Evolutionary conservation across 1,140 invertebrate species (phyloP), one percentile per base, ranked within the genome.

Genomic region (Drosophila pseudoobscura): DNA sequence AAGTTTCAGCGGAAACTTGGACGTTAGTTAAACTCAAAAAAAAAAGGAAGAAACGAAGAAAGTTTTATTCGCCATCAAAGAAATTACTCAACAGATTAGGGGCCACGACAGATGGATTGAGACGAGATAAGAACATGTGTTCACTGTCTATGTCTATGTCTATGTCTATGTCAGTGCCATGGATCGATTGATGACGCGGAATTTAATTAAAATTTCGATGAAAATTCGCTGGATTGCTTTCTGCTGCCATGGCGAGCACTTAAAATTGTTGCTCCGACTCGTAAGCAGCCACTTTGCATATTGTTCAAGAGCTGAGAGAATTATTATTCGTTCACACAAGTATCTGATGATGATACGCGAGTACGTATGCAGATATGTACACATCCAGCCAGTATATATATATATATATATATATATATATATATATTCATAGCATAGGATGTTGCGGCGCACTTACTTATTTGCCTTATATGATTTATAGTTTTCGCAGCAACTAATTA

Each of bases 401-500:
- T 4, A 22, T 41, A 58, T 43, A 29, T 45, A 47, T n/a, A 29
- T 56, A n/a, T n/a, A n/a, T n/a, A n/a, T n/a, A 58, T 44, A 64
- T 52, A 39, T 24, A 47, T 55, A 29, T 26, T 5, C 24, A 26
- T 26, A 5, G 17, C n/a, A 45, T 41, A 35, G 6, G 58, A 17
- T 15, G 8, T 44, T 55, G 50, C 35, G 80, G 54, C 56, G 31
- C 22, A 41, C 35, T 58, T 70, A 75, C 78, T 71, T 77, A 85
- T 85, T 85, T 80, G 54, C 57, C 8, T 9, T 31, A 3, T 51
- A 24, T 85, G 70, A 87, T 85, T 85, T 87, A 85, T 85, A 5
- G 35, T 39, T 61, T 66, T 65, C 61, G 51, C 78, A 70, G 76
- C 74, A 82, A 78, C 82, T 82, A 85, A 85, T 85, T 85, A 85